Evolutionary conservation across 2,113 vertebrate species (phyloP).

Genomic region (Candoia aspera): DNA sequence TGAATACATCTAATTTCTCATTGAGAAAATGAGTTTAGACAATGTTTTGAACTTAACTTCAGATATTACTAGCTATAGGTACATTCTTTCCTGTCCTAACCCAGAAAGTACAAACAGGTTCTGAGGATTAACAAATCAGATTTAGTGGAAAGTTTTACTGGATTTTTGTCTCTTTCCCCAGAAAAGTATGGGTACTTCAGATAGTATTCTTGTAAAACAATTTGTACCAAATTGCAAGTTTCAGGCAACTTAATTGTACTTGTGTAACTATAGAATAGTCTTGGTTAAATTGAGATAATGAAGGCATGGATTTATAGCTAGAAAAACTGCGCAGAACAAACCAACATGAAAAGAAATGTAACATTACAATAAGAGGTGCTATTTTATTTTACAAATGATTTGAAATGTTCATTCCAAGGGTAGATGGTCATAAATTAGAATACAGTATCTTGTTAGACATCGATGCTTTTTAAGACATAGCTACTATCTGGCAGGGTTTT

Average conservation of each 20-base stretch:
- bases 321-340: background rate
- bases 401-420: background rate
- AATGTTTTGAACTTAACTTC: background rate
- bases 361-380: background rate
- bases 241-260: background rate
- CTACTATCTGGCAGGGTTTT: background rate
- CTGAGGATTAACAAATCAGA: background rate
- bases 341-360: background rate
- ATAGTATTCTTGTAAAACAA: constrained; percentile 21
- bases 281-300: background rate
- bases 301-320: background rate
- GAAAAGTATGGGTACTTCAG: background rate
- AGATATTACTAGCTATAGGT: background rate
- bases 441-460: background rate
- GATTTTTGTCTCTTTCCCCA: background rate
- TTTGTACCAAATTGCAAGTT: constrained; percentile 6
- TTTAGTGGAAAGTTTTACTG: background rate
- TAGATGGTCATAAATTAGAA: background rate
- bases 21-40: background rate
- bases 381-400: background rate
- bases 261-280: background rate
- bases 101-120: background rate
- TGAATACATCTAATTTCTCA: background rate
- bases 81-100: background rate
- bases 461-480: background rate